Evolutionary conservation across 1,140 invertebrate genomes (phyloP), one percentile per base, ranked within the genome.

Genomic region (Drosophila albomicans): DNA sequence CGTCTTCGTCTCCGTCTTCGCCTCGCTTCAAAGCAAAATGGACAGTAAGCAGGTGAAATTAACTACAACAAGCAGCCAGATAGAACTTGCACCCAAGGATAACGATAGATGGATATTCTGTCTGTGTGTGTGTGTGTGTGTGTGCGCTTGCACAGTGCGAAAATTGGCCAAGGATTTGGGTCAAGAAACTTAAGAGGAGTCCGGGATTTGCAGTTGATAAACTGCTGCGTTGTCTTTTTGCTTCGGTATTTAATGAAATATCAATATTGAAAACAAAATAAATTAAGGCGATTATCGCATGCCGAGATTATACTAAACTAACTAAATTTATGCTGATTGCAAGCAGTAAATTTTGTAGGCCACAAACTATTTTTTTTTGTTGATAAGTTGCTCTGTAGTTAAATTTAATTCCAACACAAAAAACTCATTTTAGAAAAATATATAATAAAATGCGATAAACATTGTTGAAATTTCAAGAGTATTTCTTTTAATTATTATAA

Each of bases 31-130:
- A 67, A 62, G 58, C 63, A 75, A 79, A 82, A 84, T 77, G 74
- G 82, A 87, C 84, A 87, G 80, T 87, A 87, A 87, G 82, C 87
- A 79, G 84, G 62, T 68, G 69, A 87, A 87, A 87, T 87, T 87
- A 87, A 84, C 84, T 88, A 88, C 80, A 78, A 63, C 61, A 76
- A 73, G 82, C 51, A 66, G 45, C 28, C 5, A 43, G 48, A 48
- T 41, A 32, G 13, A 61, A 57, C 7, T 57, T 57, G 43, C 15
- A 11, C 20, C 54, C 54, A 63, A 73, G 54, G 54, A 62, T 46
- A 48, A 62, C 35, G 35, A 59, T 15, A 41, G 32, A 15, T n/a
- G 20, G 11, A 25, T 25, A 25, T 25, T 25, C 3, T 25, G 20
- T 25, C 32, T 11, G 28, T 25, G 11, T 30, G 20, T 25, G 20